These are phyloP conservation scores for Isurus oxyrinchus DNA, from an alignment of 2,113 vertebrate species.

Conservation along the genomic window DNA sequence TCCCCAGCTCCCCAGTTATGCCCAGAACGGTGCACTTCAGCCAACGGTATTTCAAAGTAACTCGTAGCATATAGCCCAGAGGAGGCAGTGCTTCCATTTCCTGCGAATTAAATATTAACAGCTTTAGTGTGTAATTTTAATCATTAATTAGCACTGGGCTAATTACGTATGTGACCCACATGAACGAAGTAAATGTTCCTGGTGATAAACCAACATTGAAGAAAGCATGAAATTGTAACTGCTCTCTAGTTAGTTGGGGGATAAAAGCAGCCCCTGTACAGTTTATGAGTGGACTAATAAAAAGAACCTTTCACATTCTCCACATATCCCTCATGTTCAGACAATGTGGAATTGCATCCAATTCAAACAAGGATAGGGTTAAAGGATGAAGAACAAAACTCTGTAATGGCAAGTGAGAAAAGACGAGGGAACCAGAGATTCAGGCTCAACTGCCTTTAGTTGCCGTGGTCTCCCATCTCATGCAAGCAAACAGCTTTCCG, in stretches of 20 bases:
- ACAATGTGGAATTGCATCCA: background rate
- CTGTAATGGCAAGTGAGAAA: background rate
- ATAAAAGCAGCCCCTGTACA: constrained; percentile 26
- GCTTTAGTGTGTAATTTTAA: constrained; percentile 90
- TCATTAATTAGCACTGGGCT: constrained; percentile 98
- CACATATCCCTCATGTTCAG: background rate
- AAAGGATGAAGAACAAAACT: background rate
- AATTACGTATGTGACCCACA: constrained; percentile 89
- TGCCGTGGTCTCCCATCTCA: background rate
- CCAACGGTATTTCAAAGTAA: background rate
- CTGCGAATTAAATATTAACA: constrained; percentile 79
- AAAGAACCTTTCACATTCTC: constrained; percentile 14
- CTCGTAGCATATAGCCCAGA: constrained; percentile 12
- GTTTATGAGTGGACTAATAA: background rate
- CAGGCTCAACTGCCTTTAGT: background rate
- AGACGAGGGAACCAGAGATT: background rate
- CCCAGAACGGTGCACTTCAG: background rate
- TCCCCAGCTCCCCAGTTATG: background rate
- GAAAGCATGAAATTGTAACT: constrained; percentile 64
- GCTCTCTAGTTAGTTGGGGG: constrained; percentile 66
- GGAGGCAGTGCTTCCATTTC: constrained; percentile 52
- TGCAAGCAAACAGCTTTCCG: background rate
- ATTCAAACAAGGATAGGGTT: constrained; percentile 13
- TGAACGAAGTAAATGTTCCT: constrained; percentile 54
- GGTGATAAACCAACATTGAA: constrained; percentile 56